Evolutionary conservation across 2,888 invertebrate genomes (phyloP).

Genomic region (Cheilosia pagana): DNA sequence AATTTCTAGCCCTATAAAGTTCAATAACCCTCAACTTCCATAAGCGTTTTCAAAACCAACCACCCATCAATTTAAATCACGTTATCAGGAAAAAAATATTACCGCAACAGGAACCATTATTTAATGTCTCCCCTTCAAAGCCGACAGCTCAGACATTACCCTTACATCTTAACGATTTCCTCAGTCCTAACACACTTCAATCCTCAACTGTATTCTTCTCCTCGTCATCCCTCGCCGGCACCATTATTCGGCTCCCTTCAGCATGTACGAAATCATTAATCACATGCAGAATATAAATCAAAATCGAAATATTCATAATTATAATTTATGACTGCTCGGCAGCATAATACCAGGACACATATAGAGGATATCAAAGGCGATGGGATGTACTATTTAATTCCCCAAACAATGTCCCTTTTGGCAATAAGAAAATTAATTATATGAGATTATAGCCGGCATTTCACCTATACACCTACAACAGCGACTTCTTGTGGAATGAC

Average conservation of each 20-base stretch:
- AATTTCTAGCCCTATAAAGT: not conserved
- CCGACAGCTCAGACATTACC: slow-evolving; percentile 39
- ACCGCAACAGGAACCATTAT: slow-evolving; percentile 21
- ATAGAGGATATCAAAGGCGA: slow-evolving; percentile 42
- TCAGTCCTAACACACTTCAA: slow-evolving; percentile 15
- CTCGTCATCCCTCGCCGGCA: not conserved
- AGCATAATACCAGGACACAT: slow-evolving; percentile 22
- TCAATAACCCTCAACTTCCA: too few relatives aligned
- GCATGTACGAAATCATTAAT: slow-evolving; percentile 28
- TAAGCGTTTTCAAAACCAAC: not conserved
- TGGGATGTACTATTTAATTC: slow-evolving; percentile 40
- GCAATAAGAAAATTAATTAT: slow-evolving; percentile 68
- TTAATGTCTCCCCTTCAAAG: slow-evolving; percentile 18
- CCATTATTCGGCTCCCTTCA: not conserved
- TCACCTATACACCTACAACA: slow-evolving; percentile 27
- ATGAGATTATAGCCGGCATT: slow-evolving; percentile 45
- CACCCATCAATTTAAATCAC: not conserved
- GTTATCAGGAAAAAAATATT: not conserved
- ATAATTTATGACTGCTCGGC: slow-evolving; percentile 58
- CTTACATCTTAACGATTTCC: slow-evolving; percentile 37
- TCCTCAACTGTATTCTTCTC: not conserved
- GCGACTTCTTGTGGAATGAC: not conserved
- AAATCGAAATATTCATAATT: slow-evolving; percentile 61
- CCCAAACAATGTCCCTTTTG: slow-evolving; percentile 60
- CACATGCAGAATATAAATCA: slow-evolving; percentile 59